phyloP scores from a whole-genome alignment of 2,113 vertebrate genomes.

The Ptilorrhoa leucosticta region DNA sequence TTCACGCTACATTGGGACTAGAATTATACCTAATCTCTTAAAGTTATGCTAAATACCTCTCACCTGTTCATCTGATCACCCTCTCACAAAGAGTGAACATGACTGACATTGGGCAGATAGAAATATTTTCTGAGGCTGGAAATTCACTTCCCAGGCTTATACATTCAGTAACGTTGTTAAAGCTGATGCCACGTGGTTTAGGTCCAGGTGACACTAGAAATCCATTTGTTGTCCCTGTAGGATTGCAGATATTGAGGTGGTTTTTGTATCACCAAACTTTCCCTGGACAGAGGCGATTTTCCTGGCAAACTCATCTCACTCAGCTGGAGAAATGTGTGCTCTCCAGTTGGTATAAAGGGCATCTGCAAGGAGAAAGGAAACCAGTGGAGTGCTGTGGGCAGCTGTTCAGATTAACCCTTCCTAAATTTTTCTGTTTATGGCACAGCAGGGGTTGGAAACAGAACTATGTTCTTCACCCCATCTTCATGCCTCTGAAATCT shows the following conservation, averaged over 20 bases:
- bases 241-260: neutral
- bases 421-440: neutral
- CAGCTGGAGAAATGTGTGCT: neutral
- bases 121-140: neutral
- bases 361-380: neutral
- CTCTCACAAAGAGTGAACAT: neutral
- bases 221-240: neutral
- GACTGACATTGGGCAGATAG: neutral
- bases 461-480: neutral
- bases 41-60: neutral
- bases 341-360: neutral
- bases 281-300: neutral
- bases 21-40: constrained; percentile 50
- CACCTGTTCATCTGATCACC: neutral
- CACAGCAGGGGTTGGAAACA: neutral
- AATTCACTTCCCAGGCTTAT: neutral
- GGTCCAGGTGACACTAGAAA: neutral
- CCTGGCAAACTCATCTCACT: neutral
- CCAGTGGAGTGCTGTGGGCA: neutral
- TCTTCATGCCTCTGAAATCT: neutral
- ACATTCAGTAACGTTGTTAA: neutral
- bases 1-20: constrained; percentile 15
- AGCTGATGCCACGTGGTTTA: neutral
- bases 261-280: neutral
- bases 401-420: neutral